A percentile compares a stretch with the other conserved stretches of the same genome.
Conservation (phyloP, 2,888 invertebrate genomes). For the Laspeyria flexula region DNA sequence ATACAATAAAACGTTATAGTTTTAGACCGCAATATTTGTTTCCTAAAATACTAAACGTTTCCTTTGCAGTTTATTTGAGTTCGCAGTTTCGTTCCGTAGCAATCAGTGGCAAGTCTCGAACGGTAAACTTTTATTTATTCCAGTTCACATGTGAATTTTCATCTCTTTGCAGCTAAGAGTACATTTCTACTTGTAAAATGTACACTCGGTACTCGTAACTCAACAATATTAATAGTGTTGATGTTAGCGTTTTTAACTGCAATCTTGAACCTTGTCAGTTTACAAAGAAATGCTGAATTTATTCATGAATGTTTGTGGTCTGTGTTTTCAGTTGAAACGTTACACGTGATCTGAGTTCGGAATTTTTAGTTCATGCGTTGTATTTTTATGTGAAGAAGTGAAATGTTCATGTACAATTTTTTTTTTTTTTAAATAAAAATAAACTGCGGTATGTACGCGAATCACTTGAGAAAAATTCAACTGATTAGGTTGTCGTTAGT, state of each 20-base stretch:
- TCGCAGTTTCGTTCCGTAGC: not conserved
- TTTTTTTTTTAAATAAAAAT: too few species aligned
- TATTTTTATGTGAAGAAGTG: not conserved
- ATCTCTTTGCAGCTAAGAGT: not conserved
- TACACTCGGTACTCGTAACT: not conserved
- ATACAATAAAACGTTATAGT: too few species aligned
- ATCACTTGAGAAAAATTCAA: too few species aligned
- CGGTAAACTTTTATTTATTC: slow-evolving; percentile 31
- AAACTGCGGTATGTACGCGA: too few species aligned
- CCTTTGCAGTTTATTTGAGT: not conserved
- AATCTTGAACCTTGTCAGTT: not conserved
- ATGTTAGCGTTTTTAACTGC: slow-evolving; percentile 4
- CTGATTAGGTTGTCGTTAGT: too few species aligned
- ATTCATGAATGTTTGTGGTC: not conserved
- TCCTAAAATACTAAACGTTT: not conserved
- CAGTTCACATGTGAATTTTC: slow-evolving; percentile 11
- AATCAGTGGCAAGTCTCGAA: slow-evolving; percentile 24
- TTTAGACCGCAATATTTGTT: not conserved
- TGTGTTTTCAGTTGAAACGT: not conserved
- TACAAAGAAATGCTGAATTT: not conserved
- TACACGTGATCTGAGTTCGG: not conserved
- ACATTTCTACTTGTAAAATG: too few species aligned
- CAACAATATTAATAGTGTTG: slow-evolving; percentile 6
- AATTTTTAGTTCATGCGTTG: not conserved
- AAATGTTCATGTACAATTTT: too few species aligned